Evolutionary conservation across 2,113 vertebrate species (phyloP), one percentile per base, ranked within the genome.

Genomic region (Lophura nycthemera): DNA sequence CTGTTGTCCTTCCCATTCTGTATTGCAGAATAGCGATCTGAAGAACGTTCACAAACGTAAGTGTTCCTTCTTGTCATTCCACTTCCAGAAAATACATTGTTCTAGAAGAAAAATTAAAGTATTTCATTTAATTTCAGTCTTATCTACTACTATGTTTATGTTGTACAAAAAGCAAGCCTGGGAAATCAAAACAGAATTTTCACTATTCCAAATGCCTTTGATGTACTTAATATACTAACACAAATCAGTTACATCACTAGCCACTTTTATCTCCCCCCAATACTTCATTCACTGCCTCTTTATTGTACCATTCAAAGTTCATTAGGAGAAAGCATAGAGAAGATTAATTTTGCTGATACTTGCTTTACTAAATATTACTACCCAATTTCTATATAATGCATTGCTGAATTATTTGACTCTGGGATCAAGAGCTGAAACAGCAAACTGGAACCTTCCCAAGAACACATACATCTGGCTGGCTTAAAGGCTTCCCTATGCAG

Each of bases 1-100:
- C 99, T 99, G 98, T 98, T 99, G 96, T 99, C 99, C 96, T 99
- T 99, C 54, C 99, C 99, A 5, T 99, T 99, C 86, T 99, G 98
- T 93, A 99, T 97, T 5, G 98, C 98, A 29, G 98, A 96, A 64
- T 99, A 99, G 36, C 98, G 98, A 82, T 99, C 99, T 27, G 98
- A 98, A 88, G 98, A 97, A 83, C 99, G 98, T 65, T 99, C 99
- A 92, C 99, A 99, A 61, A 99, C 99, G 0, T 99, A 99, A 0
- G 99, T 99, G 94, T 99, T 99, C 94, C 99, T 99, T 87, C 99
- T 98, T 8, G 99, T 99, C 99, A 99, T 99, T 63, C 99, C 99
- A 42, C 98, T 98, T 67, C 97, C 98, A 60, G 98, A 92, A 91
- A 98, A 98, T 7, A 97, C 85, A 6, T 98, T 98, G 89, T 98